A percentile compares a stretch with the other conserved stretches of the same genome.
Evolutionary conservation across 2,113 vertebrate genomes (phyloP).

Genomic region (Carassius auratus): DNA sequence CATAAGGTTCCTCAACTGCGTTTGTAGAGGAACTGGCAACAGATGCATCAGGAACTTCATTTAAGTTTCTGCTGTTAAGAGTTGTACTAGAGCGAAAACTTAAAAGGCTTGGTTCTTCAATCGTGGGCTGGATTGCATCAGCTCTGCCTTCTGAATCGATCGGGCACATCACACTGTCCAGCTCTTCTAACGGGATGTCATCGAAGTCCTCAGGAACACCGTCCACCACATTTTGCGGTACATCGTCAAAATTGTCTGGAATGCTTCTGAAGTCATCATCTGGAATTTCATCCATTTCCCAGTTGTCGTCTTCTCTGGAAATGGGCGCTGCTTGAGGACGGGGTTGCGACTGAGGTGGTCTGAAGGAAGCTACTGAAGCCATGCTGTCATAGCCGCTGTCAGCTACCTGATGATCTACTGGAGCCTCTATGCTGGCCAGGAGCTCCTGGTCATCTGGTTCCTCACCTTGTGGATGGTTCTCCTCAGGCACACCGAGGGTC

Average conservation of each 20-base stretch:
- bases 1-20: background rate
- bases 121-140: conserved; percentile 15
- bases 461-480: conserved; percentile 50
- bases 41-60: background rate
- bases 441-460: conserved; percentile 85
- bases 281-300: conserved; percentile 37
- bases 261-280: conserved; percentile 49
- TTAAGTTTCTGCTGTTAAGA: no score
- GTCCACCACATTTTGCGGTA: conserved; percentile 19
- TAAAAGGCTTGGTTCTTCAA: background rate
- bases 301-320: conserved; percentile 11
- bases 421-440: conserved; percentile 83
- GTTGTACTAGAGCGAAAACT: background rate
- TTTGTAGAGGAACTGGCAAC: background rate
- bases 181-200: conserved; percentile 81
- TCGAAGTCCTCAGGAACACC: conserved; percentile 76
- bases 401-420: conserved; percentile 68
- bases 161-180: conserved; percentile 75
- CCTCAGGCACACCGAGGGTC: conserved; percentile 80
- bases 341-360: conserved; percentile 13
- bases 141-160: conserved; percentile 31
- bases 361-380: conserved; percentile 46
- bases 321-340: background rate
- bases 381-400: conserved; percentile 63
- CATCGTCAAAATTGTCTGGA: conserved; percentile 49